Evolutionary conservation across 2,113 vertebrate species (phyloP).

Genomic region (Cynocephalus volans): DNA sequence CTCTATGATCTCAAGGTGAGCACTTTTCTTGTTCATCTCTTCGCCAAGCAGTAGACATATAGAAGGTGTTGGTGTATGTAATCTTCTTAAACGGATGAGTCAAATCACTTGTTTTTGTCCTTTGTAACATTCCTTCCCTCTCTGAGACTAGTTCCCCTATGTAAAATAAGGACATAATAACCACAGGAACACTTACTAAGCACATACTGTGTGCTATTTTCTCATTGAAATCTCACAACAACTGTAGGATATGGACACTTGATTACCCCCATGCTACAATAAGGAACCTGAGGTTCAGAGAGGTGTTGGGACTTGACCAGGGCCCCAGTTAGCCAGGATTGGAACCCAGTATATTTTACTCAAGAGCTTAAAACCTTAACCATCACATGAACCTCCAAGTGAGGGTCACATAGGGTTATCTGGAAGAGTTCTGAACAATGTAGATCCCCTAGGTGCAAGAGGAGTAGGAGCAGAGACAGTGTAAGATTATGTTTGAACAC

Average conservation of each 20-base stretch:
- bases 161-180: background rate
- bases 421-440: background rate
- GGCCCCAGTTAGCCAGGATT: background rate
- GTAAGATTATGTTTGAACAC: too few species aligned
- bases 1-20: background rate
- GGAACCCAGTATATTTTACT: background rate
- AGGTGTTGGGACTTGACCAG: background rate
- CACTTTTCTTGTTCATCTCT: background rate
- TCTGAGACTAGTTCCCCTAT: background rate
- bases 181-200: background rate
- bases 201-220: accelerated
- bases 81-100: background rate
- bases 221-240: background rate
- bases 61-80: background rate
- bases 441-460: background rate
- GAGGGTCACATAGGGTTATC: background rate
- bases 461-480: background rate
- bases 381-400: background rate
- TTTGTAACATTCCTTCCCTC: background rate
- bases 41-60: background rate
- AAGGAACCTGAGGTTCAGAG: background rate
- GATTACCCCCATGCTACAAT: background rate
- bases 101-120: background rate
- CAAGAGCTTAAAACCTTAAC: background rate
- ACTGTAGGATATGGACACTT: background rate